Base-by-base conservation (phyloP, 2,113 vertebrate genomes). In the Fulmarus glacialis region DNA sequence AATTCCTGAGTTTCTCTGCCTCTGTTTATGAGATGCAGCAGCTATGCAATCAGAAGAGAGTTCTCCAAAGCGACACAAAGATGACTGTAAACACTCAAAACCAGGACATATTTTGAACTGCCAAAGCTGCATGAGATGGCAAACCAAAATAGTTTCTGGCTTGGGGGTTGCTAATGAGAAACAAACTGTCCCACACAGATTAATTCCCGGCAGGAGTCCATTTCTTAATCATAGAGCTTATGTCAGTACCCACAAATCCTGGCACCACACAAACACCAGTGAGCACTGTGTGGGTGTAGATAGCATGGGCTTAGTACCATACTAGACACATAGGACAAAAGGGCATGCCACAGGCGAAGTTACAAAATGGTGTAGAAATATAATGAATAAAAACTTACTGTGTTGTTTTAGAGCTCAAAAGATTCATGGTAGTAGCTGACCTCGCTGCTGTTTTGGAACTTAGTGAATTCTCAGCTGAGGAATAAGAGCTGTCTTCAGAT, bases 341-440 rank as follows among this genome's bases (percentile, higher is more conserved):
- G 23, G 32, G 3, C 47, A 62, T 30, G 58, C 19, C 53, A 42
- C 38, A 48, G 38, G 12, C 43, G 26, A 72, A 73, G 22, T 38
- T 42, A 84, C 17, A 66, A 70, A 64, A 83, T 19, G 2, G 32
- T 47, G 15, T 4, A 91, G 19, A 80, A 91, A 87, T 55, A 38
- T 1, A 84, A 73, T 21, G 52, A 78, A 73, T 10, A 66, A 79
- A 94, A 92, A 91, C 97, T 96, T 95, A 98, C 98, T 20, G 67
- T 55, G 17, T 30, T 92, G 90, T 81, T 62, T 89, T 43, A 91
- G 50, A 53, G 66, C 58, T 78, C 83, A 80, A 84, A 95, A 81
- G 40, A 32, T 53, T 60, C 66, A 85, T 34, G 15, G 60, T 72
- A 34, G 55, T 29, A 90, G 89, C 70, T 42, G 83, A 58, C 3